Percentiles rank a stretch among this genome's conserved stretches.
Conservation (phyloP, 2,797 vertebrate genomes). For the Falco biarmicus region DNA sequence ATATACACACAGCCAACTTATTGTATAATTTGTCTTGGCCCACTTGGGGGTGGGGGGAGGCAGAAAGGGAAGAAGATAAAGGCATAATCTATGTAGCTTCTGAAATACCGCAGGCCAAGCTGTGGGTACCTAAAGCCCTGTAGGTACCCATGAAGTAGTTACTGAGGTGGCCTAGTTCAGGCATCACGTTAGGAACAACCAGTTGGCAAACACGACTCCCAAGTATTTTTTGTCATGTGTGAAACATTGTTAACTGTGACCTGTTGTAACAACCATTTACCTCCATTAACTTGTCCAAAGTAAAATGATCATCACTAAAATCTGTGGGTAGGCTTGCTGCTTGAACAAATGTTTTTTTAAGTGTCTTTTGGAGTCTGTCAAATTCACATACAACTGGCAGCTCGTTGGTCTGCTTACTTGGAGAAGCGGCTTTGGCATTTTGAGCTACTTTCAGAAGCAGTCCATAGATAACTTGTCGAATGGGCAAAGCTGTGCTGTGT, state of each 20-base stretch:
- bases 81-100: neutral
- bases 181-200: neutral
- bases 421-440: neutral
- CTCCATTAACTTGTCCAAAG: slow-evolving; percentile 80
- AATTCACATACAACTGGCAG: slow-evolving; percentile 83
- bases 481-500: slow-evolving; percentile 79
- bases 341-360: slow-evolving; percentile 82
- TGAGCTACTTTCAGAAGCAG: slow-evolving; percentile 75
- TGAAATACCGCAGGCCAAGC: neutral
- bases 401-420: neutral
- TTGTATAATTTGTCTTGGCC: neutral
- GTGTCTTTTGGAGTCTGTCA: slow-evolving; percentile 82
- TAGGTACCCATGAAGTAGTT: neutral
- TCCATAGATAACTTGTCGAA: slow-evolving; percentile 88
- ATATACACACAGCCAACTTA: neutral
- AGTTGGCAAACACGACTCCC: neutral
- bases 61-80: neutral
- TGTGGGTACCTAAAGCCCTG: neutral
- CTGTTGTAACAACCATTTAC: slow-evolving; percentile 73
- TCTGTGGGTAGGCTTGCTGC: slow-evolving; percentile 59
- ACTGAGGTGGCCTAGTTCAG: neutral
- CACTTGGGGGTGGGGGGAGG: fast-evolving
- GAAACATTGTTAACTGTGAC: neutral
- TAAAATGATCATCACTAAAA: slow-evolving; percentile 43
- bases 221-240: neutral